Evolutionary conservation across 2,113 vertebrate species (phyloP).

Genomic region (Poeciliopsis turrubarensis): DNA sequence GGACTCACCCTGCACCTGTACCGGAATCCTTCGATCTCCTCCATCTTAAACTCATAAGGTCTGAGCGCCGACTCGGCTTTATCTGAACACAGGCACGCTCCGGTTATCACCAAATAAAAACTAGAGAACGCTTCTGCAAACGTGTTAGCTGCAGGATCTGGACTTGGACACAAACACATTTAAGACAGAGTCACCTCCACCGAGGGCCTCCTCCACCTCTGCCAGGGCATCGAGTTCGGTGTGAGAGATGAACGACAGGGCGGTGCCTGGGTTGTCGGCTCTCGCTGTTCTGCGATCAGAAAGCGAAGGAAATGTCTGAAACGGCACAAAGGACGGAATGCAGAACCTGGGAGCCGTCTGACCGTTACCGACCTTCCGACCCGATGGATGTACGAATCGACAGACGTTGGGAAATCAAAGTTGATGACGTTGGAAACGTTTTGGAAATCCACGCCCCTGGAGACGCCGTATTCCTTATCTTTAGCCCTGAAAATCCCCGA

Average conservation of each 20-base stretch:
- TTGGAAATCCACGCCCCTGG: conserved; percentile 94
- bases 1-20: conserved; percentile 89
- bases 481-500: conserved; percentile 68
- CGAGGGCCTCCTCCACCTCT: conserved; percentile 83
- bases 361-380: conserved; percentile 84
- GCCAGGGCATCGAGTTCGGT: conserved; percentile 76
- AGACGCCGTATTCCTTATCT: conserved; percentile 87
- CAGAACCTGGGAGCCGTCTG: background rate
- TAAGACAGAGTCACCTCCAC: conserved; percentile 75
- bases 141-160: background rate
- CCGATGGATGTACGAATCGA: conserved; percentile 90
- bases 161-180: no score
- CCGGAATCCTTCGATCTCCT: conserved; percentile 89
- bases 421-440: conserved; percentile 89
- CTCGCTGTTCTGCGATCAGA: conserved; percentile 84
- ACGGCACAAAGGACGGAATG: background rate
- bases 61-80: conserved; percentile 70
- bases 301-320: background rate
- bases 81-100: conserved; percentile 68
- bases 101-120: background rate
- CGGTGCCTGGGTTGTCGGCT: conserved; percentile 86
- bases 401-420: conserved; percentile 86
- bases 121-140: no score
- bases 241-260: conserved; percentile 85
- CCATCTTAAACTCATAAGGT: conserved; percentile 88